Percentiles rank a stretch among this genome's conserved stretches.
Conservation (phyloP, 1,140 invertebrate genomes). For the Drosophila leontia region DNA sequence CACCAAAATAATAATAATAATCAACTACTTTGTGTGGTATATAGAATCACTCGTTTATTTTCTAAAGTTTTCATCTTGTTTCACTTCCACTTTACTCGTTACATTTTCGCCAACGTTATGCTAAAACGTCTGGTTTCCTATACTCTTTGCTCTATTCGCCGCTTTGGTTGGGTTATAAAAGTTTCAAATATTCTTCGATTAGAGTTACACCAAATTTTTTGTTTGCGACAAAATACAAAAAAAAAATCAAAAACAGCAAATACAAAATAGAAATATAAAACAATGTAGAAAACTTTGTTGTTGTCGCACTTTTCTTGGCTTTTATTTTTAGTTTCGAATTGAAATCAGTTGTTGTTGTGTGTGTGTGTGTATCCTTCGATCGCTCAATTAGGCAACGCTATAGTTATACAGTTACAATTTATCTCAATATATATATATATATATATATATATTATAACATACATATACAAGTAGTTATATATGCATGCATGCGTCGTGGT, state of each 20-base stretch:
- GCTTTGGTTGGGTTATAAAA: constrained; percentile 76
- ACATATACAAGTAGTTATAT: constrained; percentile 38
- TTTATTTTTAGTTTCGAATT: constrained; percentile 51
- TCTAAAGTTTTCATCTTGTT: constrained; percentile 47
- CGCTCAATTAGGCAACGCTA: constrained; percentile 52
- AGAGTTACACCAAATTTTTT: constrained; percentile 17
- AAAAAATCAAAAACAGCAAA: constrained; percentile 15
- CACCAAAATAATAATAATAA: background rate
- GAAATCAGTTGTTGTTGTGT: constrained; percentile 46
- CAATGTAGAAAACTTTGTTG: constrained; percentile 25
- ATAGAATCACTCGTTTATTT: constrained; percentile 80
- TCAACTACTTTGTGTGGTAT: constrained; percentile 42
- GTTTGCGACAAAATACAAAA: constrained; percentile 18
- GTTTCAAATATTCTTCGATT: constrained; percentile 54
- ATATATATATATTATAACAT: constrained; percentile 26
- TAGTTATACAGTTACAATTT: constrained; percentile 65
- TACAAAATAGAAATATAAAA: constrained; percentile 42
- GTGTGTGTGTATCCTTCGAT: constrained; percentile 31
- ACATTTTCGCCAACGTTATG: constrained; percentile 19
- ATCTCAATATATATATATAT: constrained; percentile 31
- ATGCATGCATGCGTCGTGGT: constrained; percentile 21
- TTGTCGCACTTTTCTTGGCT: constrained; percentile 23
- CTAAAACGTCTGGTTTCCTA: constrained; percentile 8
- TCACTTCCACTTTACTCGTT: constrained; percentile 34
- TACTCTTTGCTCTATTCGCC: constrained; percentile 26